A percentile compares a stretch with the other conserved stretches of the same genome.
phyloP scores from a whole-genome alignment of 2,113 vertebrate species.

The Chamaetylas fuelleborni region DNA sequence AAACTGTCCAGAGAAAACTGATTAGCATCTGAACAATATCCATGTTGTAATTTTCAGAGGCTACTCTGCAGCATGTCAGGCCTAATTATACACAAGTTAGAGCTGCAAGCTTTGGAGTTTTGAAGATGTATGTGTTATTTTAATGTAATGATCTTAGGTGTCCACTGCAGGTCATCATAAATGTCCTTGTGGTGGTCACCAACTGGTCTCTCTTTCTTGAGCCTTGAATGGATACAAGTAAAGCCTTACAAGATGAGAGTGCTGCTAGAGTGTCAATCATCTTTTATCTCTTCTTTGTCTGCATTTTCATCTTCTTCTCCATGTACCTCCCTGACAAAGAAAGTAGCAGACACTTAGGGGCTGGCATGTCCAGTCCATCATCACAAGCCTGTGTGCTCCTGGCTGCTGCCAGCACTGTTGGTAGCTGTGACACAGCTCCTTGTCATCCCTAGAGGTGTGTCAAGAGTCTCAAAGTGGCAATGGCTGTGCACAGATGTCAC shows the following conservation, averaged over 20 bases:
- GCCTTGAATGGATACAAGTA: not conserved
- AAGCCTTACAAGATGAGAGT: not conserved
- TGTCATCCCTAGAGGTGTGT: not conserved
- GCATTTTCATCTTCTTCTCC: not conserved
- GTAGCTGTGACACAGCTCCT: not conserved
- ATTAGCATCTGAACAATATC: not conserved
- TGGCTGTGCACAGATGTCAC: not conserved
- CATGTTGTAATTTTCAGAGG: not conserved
- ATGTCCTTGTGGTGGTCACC: not conserved
- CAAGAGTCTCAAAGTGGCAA: not conserved
- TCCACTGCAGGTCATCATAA: not conserved
- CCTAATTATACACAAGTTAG: not conserved
- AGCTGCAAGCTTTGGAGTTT: not conserved
- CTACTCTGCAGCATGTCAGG: not conserved
- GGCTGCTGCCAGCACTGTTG: not conserved
- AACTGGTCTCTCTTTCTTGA: not conserved
- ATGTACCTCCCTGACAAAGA: not conserved
- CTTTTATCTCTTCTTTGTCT: not conserved
- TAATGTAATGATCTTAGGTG: not conserved
- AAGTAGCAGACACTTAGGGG: not conserved
- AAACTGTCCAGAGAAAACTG: not conserved
- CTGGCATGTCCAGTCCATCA: fast-evolving
- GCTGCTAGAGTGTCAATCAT: not conserved
- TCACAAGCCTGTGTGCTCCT: not conserved
- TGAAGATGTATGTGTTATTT: not conserved